Conservation (phyloP, 2,797 vertebrate species). For the Thunnus albacares region DNA sequence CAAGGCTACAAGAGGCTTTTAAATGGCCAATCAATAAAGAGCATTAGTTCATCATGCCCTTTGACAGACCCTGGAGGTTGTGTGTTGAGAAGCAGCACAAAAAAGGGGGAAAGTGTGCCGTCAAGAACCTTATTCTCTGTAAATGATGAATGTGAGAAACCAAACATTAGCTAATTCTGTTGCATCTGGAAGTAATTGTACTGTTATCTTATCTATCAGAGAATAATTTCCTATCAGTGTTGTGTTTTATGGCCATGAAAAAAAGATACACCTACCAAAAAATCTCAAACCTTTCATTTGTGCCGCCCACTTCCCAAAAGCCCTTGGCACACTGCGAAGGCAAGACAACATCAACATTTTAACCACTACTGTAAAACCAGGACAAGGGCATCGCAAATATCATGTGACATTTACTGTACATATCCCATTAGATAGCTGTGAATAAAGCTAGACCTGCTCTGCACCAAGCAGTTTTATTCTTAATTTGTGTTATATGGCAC, state of each 20-base stretch:
- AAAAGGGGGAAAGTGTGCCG: constrained; percentile 47
- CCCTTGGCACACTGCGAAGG: constrained; percentile 40
- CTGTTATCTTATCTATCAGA: background rate
- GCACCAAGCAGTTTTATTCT: constrained; percentile 77
- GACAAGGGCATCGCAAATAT: constrained; percentile 84
- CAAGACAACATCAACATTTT: constrained; percentile 69
- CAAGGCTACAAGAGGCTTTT: constrained; percentile 86
- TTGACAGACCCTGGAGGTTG: constrained; percentile 72
- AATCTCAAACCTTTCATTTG: constrained; percentile 7
- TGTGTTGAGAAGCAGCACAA: constrained; percentile 61
- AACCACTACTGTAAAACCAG: constrained; percentile 76
- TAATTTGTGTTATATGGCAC: constrained; percentile 86
- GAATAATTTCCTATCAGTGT: background rate
- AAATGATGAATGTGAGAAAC: constrained; percentile 67
- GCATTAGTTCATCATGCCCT: constrained; percentile 83
- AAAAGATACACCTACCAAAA: background rate
- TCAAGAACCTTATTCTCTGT: constrained; percentile 58
- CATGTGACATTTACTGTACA: constrained; percentile 83
- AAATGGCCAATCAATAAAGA: constrained; percentile 88
- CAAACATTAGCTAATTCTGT: constrained; percentile 43
- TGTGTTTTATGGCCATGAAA: background rate
- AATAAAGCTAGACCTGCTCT: constrained; percentile 74
- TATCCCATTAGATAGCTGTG: constrained; percentile 74
- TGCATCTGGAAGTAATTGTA: constrained; percentile 24
- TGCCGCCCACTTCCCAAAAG: constrained; percentile 23